Evolutionary conservation across 2,113 vertebrate species (phyloP).

Genomic region (Eupsittula cactorum): DNA sequence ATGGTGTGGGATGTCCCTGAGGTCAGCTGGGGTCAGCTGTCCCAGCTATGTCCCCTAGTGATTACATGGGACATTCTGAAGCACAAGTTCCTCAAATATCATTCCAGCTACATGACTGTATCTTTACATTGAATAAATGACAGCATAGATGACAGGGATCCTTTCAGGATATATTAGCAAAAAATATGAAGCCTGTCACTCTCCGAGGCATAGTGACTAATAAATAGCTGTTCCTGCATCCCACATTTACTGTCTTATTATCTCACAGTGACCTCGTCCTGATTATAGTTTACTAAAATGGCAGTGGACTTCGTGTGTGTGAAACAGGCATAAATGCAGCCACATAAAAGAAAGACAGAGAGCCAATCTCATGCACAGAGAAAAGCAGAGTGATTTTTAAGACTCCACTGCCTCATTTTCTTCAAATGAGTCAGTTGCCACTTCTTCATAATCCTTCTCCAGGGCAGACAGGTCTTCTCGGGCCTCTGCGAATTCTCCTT

Average conservation of each 20-base stretch:
- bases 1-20: background rate
- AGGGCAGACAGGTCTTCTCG: conserved; percentile 82
- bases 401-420: conserved; percentile 70
- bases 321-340: background rate
- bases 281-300: background rate
- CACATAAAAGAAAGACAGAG: background rate
- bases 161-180: background rate
- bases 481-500: conserved; percentile 82
- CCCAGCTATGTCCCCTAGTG: background rate
- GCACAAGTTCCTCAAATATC: background rate
- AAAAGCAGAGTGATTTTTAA: conserved; percentile 50
- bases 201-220: background rate
- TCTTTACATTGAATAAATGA: background rate
- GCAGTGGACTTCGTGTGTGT: background rate
- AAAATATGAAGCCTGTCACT: background rate
- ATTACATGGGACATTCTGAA: background rate
- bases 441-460: conserved; percentile 86
- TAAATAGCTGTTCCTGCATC: background rate
- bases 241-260: background rate
- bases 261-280: background rate
- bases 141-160: background rate
- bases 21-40: background rate
- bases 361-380: background rate
- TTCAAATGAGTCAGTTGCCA: conserved; percentile 79
- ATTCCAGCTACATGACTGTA: background rate